Evolutionary conservation across 1,140 invertebrate genomes (phyloP).

Genomic region (Steinernema khuongi): DNA sequence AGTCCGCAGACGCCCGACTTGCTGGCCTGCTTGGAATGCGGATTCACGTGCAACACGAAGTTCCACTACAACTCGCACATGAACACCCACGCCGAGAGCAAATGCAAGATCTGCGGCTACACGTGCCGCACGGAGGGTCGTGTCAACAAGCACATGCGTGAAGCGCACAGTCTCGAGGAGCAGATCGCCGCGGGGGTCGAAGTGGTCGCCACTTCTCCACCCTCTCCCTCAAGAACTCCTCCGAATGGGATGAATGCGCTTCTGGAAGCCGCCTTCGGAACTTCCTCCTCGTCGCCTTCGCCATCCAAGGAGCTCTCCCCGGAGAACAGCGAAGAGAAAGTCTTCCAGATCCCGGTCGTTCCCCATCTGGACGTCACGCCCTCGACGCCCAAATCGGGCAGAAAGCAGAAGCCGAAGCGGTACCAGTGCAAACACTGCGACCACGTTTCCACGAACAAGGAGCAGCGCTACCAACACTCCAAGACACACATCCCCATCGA

Average conservation of each 20-base stretch:
- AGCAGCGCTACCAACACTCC: conserved; percentile 67
- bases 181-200: conserved; percentile 43
- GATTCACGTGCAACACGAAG: conserved; percentile 56
- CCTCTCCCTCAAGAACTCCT: conserved; percentile 38
- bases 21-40: conserved; percentile 58
- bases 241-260: conserved; percentile 37
- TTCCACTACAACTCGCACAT: conserved; percentile 63
- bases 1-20: conserved; percentile 26
- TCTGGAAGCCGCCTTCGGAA: conserved; percentile 11
- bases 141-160: conserved; percentile 65
- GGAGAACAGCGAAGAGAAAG: conserved; percentile 17
- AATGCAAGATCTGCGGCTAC: conserved; percentile 65
- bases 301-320: neutral
- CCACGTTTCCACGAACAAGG: conserved; percentile 65
- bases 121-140: conserved; percentile 65
- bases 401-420: conserved; percentile 65
- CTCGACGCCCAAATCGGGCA: neutral
- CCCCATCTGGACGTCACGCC: conserved; percentile 19
- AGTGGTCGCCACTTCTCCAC: conserved; percentile 57
- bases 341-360: neutral
- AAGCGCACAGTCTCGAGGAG: conserved; percentile 61
- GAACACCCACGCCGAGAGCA: conserved; percentile 63
- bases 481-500: conserved; percentile 79
- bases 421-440: conserved; percentile 84
- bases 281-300: neutral